Evolutionary conservation across 2,888 invertebrate species (phyloP).

Genomic region (Scrobipalpa atriplicella): DNA sequence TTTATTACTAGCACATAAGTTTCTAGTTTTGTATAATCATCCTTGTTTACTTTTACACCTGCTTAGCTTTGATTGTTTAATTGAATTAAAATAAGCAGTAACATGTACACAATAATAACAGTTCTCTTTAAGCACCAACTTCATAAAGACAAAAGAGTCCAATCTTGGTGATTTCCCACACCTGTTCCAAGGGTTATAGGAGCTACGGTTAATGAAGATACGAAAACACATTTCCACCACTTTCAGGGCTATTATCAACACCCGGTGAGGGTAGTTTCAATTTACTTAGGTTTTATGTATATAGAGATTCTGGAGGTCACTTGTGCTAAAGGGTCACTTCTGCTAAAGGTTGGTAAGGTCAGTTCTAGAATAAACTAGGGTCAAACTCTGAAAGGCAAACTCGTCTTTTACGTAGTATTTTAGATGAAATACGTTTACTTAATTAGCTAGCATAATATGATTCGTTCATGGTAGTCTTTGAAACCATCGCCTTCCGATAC

Average conservation of each 20-base stretch:
- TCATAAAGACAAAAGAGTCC: conserved; percentile 13
- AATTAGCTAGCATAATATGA: no score
- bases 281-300: neutral
- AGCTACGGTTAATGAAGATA: conserved; percentile 19
- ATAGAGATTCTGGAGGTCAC: neutral
- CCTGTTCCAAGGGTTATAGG: conserved; percentile 3
- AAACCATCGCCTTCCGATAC: no score
- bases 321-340: no score
- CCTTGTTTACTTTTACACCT: no score
- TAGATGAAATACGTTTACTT: no score
- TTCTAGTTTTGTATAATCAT: no score
- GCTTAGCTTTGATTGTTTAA: no score
- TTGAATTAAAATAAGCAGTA: no score
- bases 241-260: conserved; percentile 21
- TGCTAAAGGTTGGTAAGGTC: neutral
- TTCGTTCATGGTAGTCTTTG: no score
- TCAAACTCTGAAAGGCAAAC: neutral
- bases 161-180: conserved; percentile 1
- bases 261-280: neutral
- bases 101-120: neutral
- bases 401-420: neutral
- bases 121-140: neutral
- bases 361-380: neutral
- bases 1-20: no score
- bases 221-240: neutral